Conservation (phyloP, 1,140 invertebrate species). For the Paraescarpia echinospica region DNA sequence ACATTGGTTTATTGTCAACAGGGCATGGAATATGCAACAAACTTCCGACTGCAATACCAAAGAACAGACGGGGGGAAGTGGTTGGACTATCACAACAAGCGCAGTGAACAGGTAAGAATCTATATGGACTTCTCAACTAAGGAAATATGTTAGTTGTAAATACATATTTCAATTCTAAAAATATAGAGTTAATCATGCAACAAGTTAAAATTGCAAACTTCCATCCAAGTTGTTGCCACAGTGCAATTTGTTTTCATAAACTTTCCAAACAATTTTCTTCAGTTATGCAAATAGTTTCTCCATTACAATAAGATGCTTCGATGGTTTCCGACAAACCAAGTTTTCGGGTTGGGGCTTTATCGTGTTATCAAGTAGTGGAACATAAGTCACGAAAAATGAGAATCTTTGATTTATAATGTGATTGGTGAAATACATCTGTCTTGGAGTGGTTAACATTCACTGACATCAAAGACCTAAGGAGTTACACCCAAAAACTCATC, state of each 20-base stretch:
- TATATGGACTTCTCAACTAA: neutral
- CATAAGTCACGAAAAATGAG: neutral
- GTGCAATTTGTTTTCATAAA: too few species aligned
- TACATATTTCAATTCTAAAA: too few species aligned
- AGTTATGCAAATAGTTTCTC: too few species aligned
- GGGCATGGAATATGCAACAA: constrained; percentile 22
- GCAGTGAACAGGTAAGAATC: constrained; percentile 70
- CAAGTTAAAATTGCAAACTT: too few species aligned
- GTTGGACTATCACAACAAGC: constrained; percentile 74
- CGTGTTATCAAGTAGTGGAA: neutral
- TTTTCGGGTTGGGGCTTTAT: neutral
- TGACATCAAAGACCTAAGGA: neutral
- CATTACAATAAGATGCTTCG: too few species aligned
- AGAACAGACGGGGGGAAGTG: constrained; percentile 65
- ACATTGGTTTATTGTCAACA: neutral
- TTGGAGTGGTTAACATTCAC: neutral
- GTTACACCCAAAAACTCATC: neutral
- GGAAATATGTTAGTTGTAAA: too few species aligned
- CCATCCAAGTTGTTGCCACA: too few species aligned
- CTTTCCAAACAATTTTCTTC: too few species aligned
- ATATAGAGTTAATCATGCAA: too few species aligned
- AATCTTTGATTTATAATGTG: neutral
- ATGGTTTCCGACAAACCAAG: neutral
- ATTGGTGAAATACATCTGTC: neutral
- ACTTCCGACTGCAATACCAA: constrained; percentile 22